A percentile compares a stretch with the other conserved stretches of the same genome.
Conservation (phyloP, 2,113 vertebrate species). For the Tauraco erythrolophus region DNA sequence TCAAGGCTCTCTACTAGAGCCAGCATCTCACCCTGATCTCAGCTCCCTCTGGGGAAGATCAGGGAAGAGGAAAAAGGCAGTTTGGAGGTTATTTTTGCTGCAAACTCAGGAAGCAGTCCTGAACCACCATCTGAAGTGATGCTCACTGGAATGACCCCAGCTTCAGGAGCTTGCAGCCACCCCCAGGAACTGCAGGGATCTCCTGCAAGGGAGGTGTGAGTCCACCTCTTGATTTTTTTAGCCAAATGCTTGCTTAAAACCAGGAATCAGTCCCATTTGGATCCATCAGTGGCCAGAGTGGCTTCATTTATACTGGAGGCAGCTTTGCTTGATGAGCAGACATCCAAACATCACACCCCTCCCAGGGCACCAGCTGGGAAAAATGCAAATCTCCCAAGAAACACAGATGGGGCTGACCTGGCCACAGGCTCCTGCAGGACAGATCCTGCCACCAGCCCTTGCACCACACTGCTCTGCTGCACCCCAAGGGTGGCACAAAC, state of each 20-base stretch:
- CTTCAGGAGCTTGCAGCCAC: not conserved
- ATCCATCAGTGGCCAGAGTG: not conserved
- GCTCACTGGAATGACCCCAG: not conserved
- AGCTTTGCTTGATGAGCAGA: not conserved
- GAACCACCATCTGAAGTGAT: slow-evolving; percentile 14
- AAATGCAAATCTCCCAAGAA: accelerated
- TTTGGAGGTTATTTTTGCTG: slow-evolving; percentile 40
- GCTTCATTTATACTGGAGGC: accelerated
- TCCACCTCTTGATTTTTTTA: not conserved
- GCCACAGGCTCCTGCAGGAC: not conserved
- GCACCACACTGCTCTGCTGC: not conserved
- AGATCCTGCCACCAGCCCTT: not conserved
- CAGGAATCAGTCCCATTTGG: not conserved
- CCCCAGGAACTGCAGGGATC: not conserved
- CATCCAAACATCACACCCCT: not conserved
- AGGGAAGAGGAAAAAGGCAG: not conserved
- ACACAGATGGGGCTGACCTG: no score
- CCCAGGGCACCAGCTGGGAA: not conserved
- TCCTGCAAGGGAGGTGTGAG: not conserved
- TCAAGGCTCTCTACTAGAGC: not conserved
- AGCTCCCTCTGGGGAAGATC: not conserved
- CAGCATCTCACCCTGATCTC: not conserved
- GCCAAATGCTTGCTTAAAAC: not conserved
- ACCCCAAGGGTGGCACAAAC: not conserved
- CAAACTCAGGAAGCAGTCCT: slow-evolving; percentile 32